A percentile compares a stretch with the other conserved stretches of the same genome.
Evolutionary conservation across 2,113 vertebrate genomes (phyloP).

Genomic region (Dipodomys ordii): DNA sequence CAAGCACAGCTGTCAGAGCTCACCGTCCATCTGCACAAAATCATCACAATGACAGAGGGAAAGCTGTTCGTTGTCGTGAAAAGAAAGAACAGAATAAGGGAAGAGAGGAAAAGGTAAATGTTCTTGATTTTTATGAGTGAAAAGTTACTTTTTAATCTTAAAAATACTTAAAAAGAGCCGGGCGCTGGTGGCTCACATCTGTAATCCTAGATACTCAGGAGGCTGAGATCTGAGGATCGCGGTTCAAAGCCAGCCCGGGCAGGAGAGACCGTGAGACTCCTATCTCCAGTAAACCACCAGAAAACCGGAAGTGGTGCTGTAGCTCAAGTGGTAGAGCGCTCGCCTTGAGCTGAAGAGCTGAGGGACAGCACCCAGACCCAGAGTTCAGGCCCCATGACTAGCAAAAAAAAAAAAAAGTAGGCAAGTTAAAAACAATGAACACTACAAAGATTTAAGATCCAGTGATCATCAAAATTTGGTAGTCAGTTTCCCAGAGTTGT

Average conservation of each 20-base stretch:
- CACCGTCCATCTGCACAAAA: conserved; percentile 90
- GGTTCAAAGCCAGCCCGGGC: too few relatives aligned
- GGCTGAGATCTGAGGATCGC: too few relatives aligned
- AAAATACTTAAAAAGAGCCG: conserved; percentile 7
- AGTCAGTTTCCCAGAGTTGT: neutral
- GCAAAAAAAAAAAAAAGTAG: too few relatives aligned
- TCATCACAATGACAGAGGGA: conserved; percentile 90
- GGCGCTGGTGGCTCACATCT: too few relatives aligned
- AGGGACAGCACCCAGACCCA: too few relatives aligned
- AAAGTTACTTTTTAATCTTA: neutral
- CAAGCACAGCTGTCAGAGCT: conserved; percentile 87
- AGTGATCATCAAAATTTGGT: neutral
- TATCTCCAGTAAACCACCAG: too few relatives aligned
- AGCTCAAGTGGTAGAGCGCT: too few relatives aligned
- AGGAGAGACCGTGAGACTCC: too few relatives aligned
- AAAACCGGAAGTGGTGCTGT: too few relatives aligned
- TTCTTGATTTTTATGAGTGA: conserved; percentile 15
- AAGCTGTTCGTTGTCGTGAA: conserved; percentile 90
- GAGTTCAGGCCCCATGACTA: too few relatives aligned
- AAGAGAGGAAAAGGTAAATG: conserved; percentile 95
- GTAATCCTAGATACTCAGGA: too few relatives aligned
- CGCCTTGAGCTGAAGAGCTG: too few relatives aligned
- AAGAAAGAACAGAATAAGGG: conserved; percentile 93
- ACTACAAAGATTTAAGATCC: neutral
- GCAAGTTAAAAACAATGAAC: neutral